phyloP scores from a whole-genome alignment of 2,113 vertebrate species.

The Passer montanus region DNA sequence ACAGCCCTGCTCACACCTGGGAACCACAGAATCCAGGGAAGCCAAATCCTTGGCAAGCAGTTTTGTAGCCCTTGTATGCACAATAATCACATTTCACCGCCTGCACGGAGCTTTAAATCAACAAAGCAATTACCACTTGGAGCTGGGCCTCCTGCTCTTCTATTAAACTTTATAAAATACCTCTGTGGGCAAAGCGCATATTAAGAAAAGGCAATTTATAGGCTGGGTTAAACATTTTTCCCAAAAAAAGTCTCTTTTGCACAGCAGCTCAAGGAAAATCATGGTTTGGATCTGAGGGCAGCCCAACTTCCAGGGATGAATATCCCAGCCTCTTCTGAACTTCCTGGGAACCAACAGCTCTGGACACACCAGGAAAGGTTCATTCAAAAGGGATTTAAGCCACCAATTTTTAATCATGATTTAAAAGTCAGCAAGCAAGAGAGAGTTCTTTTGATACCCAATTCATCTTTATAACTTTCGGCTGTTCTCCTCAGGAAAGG shows the following conservation, averaged over 20 bases:
- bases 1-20: not conserved
- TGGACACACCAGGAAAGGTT: fast-evolving
- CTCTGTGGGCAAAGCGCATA: conserved; percentile 66
- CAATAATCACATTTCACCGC: conserved; percentile 62
- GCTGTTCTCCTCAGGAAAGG: conserved; percentile 41
- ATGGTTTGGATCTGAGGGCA: not conserved
- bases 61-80: conserved; percentile 48
- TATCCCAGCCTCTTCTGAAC: not conserved
- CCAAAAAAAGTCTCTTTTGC: not conserved
- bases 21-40: not conserved
- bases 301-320: not conserved
- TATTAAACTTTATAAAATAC: conserved; percentile 77
- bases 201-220: conserved; percentile 70
- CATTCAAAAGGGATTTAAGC: not conserved
- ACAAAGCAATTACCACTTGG: conserved; percentile 73
- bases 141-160: conserved; percentile 70
- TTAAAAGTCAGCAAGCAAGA: conserved; percentile 41
- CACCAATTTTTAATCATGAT: not conserved
- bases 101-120: conserved; percentile 68
- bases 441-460: conserved; percentile 21
- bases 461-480: conserved; percentile 8
- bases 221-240: conserved; percentile 41
- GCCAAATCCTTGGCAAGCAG: conserved; percentile 57
- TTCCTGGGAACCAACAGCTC: not conserved
- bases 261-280: conserved; percentile 9